phyloP scores from a whole-genome alignment of 2,113 vertebrate species.

The zebrafish (Danio rerio) region GRCz12tu NC_133180.1:36979501-36980000 shows the following conservation, averaged over 20 bases:
- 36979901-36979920: too few species aligned
- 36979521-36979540: not conserved
- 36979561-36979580: not conserved
- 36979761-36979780: not conserved
- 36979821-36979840: not conserved
- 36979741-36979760: conserved; percentile 29
- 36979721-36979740: conserved; percentile 34
- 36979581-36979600: conserved; percentile 24
- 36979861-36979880: too few species aligned
- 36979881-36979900: too few species aligned
- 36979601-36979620: conserved; percentile 38
- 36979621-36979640: conserved; percentile 29
- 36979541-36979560: not conserved
- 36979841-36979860: conserved; percentile 30
- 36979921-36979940: too few species aligned
- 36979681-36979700: conserved; percentile 22
- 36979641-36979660: conserved; percentile 19
- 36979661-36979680: not conserved
- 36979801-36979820: conserved; percentile 6
- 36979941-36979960: too few species aligned
- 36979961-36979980: too few species aligned
- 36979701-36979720: conserved; percentile 24
- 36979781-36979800: conserved; percentile 21
- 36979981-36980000: too few species aligned
- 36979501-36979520: not conserved